A percentile compares a stretch with the other conserved stretches of the same genome.
Evolutionary conservation across 2,113 vertebrate species (phyloP).

Genomic region (Dascyllus trimaculatus): DNA sequence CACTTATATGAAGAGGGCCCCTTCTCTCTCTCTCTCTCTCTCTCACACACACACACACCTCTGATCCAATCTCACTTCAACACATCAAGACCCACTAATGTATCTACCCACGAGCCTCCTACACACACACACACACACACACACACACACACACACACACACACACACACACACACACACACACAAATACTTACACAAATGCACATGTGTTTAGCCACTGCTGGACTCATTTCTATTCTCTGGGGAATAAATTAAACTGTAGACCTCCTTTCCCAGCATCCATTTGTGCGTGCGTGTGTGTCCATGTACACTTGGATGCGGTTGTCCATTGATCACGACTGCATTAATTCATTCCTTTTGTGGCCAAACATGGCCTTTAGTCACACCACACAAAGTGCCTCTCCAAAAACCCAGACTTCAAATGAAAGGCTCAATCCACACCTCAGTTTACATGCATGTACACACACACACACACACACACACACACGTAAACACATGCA

Average conservation of each 20-base stretch:
- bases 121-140: conserved; percentile 23
- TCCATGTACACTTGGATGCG: not conserved
- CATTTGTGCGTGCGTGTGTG: conserved; percentile 3
- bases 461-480: not conserved
- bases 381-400: conserved; percentile 54
- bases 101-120: conserved; percentile 34
- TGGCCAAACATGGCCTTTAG: conserved; percentile 62
- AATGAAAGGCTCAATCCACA: conserved; percentile 57
- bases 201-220: conserved; percentile 28
- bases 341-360: conserved; percentile 71
- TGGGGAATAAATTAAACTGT: conserved; percentile 65
- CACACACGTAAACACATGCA: conserved; percentile 2
- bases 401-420: conserved; percentile 62
- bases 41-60: conserved; percentile 6
- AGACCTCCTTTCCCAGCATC: conserved; percentile 39
- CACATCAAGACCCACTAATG: conserved; percentile 35
- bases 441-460: conserved; percentile 30
- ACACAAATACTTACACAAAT: not conserved
- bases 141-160: conserved; percentile 10
- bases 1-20: conserved; percentile 23
- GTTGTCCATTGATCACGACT: conserved; percentile 62
- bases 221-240: conserved; percentile 57
- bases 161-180: not conserved
- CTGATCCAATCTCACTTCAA: conserved; percentile 34
- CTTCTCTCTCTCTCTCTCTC: conserved; percentile 6